Conservation (phyloP, 1,140 invertebrate species). For the Plectus sambesii region DNA sequence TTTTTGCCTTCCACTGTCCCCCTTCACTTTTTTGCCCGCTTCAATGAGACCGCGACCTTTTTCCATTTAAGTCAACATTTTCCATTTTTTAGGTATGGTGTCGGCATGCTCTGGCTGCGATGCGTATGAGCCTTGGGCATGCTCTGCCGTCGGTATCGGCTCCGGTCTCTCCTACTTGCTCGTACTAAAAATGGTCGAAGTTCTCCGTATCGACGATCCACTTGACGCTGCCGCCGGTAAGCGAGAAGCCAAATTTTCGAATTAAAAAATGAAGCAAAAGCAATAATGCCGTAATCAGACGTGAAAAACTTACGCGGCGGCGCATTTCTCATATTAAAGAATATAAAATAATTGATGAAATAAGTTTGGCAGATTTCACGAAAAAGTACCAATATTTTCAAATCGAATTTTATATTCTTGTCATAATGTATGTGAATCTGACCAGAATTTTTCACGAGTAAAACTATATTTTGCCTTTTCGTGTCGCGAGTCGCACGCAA, state of each 20-base stretch:
- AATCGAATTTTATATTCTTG: no score
- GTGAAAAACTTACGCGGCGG: no score
- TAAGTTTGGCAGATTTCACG: no score
- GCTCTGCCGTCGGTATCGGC: slow-evolving; percentile 47
- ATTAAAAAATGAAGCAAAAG: no score
- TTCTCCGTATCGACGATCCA: slow-evolving; percentile 53
- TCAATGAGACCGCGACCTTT: background rate
- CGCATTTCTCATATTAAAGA: no score
- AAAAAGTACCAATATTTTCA: no score
- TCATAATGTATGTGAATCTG: no score
- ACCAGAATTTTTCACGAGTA: no score
- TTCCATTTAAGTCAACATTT: slow-evolving; percentile 1
- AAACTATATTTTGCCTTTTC: no score
- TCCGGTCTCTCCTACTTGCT: slow-evolving; percentile 48
- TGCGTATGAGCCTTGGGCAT: slow-evolving; percentile 48
- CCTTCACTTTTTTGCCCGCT: background rate
- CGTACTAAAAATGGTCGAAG: slow-evolving; percentile 44
- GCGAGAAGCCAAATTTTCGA: background rate
- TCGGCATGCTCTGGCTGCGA: slow-evolving; percentile 53
- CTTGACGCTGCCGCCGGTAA: slow-evolving; percentile 53
- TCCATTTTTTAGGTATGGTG: slow-evolving; percentile 44
- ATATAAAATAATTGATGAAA: no score
- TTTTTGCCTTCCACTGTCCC: background rate
- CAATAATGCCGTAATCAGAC: no score
- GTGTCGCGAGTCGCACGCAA: no score